Base-by-base conservation (phyloP, 2,113 vertebrate species). In the Lampris megalopsis region DNA sequence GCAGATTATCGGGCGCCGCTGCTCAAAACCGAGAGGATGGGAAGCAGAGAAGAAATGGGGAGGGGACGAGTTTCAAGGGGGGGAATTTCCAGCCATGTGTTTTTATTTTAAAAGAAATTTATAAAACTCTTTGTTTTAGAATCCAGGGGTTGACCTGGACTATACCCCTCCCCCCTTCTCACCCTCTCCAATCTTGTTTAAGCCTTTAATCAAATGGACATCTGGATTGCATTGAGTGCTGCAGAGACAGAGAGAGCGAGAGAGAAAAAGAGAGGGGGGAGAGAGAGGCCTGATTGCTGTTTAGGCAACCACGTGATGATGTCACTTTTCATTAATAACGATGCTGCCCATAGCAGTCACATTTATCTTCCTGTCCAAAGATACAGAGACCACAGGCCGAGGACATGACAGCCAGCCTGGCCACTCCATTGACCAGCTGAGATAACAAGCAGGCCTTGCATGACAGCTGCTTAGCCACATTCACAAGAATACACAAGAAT, bases 261-360 rank as follows among this genome's bases (percentile, higher is more conserved):
- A 24, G 24, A 24, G 24, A 24, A 24, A 24, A 24, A 24, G 24
- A 61, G 59, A 43, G 57, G 36, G 56, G 4, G 43, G 62, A 11
- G 82, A 84, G 70, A 86, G 71, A 84, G 77, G 84, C 75, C 91
- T 93, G 91, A 93, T 91, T 93, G 85, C 92, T 68, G 79, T 87
- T 89, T 86, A 90, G 85, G 86, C 88, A 87, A 90, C 90, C 90
- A 91, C 88, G 86, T 89, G 68, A 90, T 90, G 90, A 92, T 93
- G 93, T 93, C 92, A 92, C 90, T 86, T 92, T 88, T 86, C 88
- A 91, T 92, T 92, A 92, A 91, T 93, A 91, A 90, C 84, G 88
- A 93, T 71, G 90, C 83, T 86, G 88, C 84, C 86, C 88, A 84
- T 81, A 79, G 81, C 80, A 43, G 80, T 71, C 65, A 24, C 84